Base-by-base conservation (phyloP, 1,140 invertebrate genomes). In the Tyrophagus putrescentiae region DNA sequence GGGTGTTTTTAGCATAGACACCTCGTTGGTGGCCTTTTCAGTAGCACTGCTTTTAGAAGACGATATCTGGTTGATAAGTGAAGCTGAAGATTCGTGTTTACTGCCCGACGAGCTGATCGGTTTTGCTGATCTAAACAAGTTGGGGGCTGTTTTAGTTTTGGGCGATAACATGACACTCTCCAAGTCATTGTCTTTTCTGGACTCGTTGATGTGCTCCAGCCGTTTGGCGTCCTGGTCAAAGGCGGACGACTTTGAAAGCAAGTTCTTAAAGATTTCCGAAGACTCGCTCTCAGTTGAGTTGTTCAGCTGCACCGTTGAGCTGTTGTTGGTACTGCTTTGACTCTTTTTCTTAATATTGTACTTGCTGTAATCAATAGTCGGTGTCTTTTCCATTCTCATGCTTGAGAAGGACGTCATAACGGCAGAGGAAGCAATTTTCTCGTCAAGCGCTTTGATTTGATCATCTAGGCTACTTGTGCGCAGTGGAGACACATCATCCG, bases 201-300 rank as follows among this genome's bases (percentile, higher is more conserved):
- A n/a, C n/a, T 90, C 82, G 66, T 82, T 79, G 65, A 86, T 72
- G 67, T 90, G 89, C 71, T 95, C 90, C 21, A 97, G 74, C 9
- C 93, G 76, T 70, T 94, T 90, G 13, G 84, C 83, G 70, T 97
- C 92, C 71, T 95, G 91, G 70, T 97, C 92, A 70, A 96, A 94
- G 11, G 96, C 88, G 54, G 87, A 92, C 52, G 84, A 81, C 69
- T 89, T 91, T 6, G 89, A 85, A 62, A 95, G 75, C 50, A 97
- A 79, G 13, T 86, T 87, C 67, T 90, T 88, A 4, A 92, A 84
- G 62, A 96, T 93, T 64, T 94, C 91, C 1, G 90, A 94, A 1
- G 89, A 90, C 69, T 93, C 72, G 42, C 59, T 58, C 6, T 50
- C 36, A 23, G 54, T 33, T 4, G 39, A 59, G n/a, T 54, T n/a